Conservation (phyloP, 2,888 invertebrate genomes). For the Tetramorium bicarinatum region DNA sequence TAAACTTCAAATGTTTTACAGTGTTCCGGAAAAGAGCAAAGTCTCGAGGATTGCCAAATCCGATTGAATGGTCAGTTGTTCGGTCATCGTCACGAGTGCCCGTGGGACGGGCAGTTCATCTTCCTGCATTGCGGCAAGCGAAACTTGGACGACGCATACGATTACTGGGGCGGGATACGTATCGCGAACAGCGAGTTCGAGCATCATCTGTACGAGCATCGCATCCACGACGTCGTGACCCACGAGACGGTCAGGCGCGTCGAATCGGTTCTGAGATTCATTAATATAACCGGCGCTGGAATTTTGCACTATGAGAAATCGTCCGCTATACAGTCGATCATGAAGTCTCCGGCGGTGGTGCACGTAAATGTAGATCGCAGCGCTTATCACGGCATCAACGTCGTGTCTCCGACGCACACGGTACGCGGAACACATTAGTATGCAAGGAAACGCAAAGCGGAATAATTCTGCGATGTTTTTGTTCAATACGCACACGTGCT, state of each 20-base stretch:
- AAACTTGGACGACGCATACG: constrained; percentile 89
- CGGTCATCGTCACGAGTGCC: constrained; percentile 94
- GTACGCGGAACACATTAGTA: constrained; percentile 76
- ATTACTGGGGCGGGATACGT: constrained; percentile 98
- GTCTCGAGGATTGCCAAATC: constrained; percentile 94
- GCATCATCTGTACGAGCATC: constrained; percentile 93
- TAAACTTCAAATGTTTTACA: constrained; percentile 77
- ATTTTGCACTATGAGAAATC: constrained; percentile 98
- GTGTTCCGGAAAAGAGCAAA: constrained; percentile 92
- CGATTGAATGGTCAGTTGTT: constrained; percentile 96
- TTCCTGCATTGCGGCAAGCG: constrained; percentile 96
- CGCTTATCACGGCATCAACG: constrained; percentile 96
- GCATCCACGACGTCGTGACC: constrained; percentile 93
- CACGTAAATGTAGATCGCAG: constrained; percentile 94
- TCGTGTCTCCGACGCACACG: constrained; percentile 95
- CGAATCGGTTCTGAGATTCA: constrained; percentile 93
- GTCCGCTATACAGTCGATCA: constrained; percentile 96
- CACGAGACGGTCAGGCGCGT: constrained; percentile 90
- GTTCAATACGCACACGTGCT: background rate
- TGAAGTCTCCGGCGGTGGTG: constrained; percentile 93
- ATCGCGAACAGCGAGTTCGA: constrained; percentile 97
- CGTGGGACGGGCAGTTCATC: constrained; percentile 96
- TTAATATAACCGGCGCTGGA: constrained; percentile 97
- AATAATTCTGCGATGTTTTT: background rate
- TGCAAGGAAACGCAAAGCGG: background rate